Evolutionary conservation across 64 coral and sea anemone genomes (phyloP).

Genomic region (Montipora capricornis): DNA sequence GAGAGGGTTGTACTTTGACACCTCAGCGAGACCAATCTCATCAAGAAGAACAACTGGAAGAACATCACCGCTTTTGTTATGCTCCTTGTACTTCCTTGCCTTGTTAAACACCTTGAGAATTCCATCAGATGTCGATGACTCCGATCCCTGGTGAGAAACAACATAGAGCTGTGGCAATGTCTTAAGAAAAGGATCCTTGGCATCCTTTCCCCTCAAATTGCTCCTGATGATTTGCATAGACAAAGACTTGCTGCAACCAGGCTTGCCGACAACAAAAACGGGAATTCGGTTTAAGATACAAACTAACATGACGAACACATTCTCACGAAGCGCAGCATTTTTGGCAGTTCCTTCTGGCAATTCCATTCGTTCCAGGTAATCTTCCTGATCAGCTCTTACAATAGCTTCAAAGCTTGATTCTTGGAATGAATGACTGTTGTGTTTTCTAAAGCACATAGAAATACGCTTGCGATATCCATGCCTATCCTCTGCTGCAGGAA

Average conservation of each 20-base stretch:
- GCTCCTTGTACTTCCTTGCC: conserved; percentile 77
- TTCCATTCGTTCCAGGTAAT: conserved; percentile 89
- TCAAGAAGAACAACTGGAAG: conserved; percentile 92
- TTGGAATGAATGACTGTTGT: background rate
- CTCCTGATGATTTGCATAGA: conserved; percentile 89
- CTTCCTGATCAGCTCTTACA: conserved; percentile 77
- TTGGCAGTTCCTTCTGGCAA: conserved; percentile 81
- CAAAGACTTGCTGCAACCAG: conserved; percentile 94
- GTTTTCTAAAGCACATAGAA: conserved; percentile 32
- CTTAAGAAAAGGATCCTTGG: conserved; percentile 80
- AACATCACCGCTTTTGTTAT: conserved; percentile 64
- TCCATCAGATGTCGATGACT: conserved; percentile 90
- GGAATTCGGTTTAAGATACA: conserved; percentile 79
- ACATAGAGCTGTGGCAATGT: conserved; percentile 83
- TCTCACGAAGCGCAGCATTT: conserved; percentile 82
- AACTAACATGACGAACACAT: conserved; percentile 81
- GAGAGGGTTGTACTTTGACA: conserved; percentile 84
- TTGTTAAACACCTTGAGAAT: conserved; percentile 88
- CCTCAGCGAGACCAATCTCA: conserved; percentile 93
- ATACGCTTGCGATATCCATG: conserved; percentile 42
- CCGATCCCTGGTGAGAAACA: conserved; percentile 89
- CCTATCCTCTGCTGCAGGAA: conserved; percentile 52
- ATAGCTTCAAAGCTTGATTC: conserved; percentile 39
- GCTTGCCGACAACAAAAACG: conserved; percentile 81
- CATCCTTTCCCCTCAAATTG: conserved; percentile 81